Conservation (phyloP, 2,797 vertebrate species). For the Platalea minor region DNA sequence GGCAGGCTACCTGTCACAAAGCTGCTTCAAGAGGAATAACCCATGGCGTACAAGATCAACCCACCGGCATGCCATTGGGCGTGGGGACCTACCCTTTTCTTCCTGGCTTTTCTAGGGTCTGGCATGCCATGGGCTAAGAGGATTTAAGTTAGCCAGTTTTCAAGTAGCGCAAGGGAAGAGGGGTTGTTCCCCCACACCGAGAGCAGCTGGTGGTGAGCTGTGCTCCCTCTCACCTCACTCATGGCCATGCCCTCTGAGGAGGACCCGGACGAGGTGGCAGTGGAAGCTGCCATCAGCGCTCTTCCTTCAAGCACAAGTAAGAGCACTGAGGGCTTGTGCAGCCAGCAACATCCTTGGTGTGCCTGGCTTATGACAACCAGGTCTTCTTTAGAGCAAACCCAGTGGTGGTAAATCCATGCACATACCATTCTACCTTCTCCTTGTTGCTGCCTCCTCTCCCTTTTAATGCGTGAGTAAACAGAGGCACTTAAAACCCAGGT, state of each 20-base stretch:
- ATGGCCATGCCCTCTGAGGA: not conserved
- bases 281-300: not conserved
- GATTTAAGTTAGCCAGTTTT: not conserved
- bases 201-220: not conserved
- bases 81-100: not conserved
- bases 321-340: not conserved
- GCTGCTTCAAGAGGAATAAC: not conserved
- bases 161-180: not conserved
- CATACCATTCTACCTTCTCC: not conserved
- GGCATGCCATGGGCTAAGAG: not conserved
- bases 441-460: not conserved
- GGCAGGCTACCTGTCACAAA: not conserved
- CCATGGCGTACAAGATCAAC: not conserved
- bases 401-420: not conserved
- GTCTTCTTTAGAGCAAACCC: not conserved
- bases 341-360: not conserved
- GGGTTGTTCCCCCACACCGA: fast-evolving
- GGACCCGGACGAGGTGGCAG: fast-evolving
- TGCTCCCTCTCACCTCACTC: not conserved
- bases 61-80: not conserved
- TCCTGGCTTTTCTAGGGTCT: not conserved
- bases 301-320: not conserved
- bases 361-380: not conserved
- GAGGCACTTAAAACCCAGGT: not conserved
- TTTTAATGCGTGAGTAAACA: not conserved